Base-by-base conservation (phyloP, 2,113 vertebrate genomes). In the Scomber colias region DNA sequence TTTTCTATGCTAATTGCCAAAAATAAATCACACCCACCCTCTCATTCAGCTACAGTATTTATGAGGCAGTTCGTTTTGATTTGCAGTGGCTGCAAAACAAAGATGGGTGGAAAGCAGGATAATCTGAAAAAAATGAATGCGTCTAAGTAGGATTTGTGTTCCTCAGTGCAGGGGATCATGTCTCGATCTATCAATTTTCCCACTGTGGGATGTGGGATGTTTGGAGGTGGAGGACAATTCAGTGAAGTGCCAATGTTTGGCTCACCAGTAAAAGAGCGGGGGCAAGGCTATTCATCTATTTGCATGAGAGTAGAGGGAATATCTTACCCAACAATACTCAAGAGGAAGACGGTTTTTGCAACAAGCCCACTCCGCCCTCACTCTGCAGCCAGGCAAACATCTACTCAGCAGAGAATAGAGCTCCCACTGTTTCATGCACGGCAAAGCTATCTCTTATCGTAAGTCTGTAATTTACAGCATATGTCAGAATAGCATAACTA, bases 1-100 rank as follows among this genome's bases (percentile, higher is more conserved):
- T 72, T 84, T 66, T 71, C 56, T 46, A 44, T 83, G 75, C 59
- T 73, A 86, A 88, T 79, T 66, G 55, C 17, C 19, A 49, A 14
- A 53, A 63, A 70, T 75, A 75, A 84, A 86, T 82, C 85, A 85
- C 75, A 61, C 54, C 55, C 59, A 65, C 16, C 30, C n/a, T 64
- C 21, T 48, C 48, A 49, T 71, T 72, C 19, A 44, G 50, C 51
- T 45, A 44, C 63, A 40, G 2, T 48, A 81, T 35, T 83, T 79
- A 79, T n/a, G 48, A 17, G 30, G 70, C 40, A 14, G 5, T 44
- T 63, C 5, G 5, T 40, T 70, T 67, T 70, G 53, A 76, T 80
- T 66, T 71, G 50, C 45, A 61, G 31, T 5, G 24, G n/a, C 62
- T 56, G 35, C 59, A 64, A 88, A 85, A 77, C 60, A 55, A 79